Evolutionary conservation across 2,888 invertebrate genomes (phyloP), one percentile per base, ranked within the genome.

Genomic region (Nomada hirtipes): DNA sequence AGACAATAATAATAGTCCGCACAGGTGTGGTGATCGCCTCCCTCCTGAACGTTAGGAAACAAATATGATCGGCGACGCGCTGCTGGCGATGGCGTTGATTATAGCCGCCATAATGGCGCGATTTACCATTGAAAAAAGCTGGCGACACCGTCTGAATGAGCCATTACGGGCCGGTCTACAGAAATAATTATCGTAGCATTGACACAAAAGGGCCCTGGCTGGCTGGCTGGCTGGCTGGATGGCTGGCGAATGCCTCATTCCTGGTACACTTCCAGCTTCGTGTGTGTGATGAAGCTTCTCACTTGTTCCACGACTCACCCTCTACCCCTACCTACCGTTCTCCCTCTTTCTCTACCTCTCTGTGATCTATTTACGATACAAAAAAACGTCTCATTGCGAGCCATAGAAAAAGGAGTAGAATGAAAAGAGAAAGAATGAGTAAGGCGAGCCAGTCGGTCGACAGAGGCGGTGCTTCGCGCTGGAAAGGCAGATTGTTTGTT

Each of bases 161-260:
- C 92, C 93, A 93, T 93, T 93, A 93, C 90, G 90, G 88, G 84
- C 85, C 89, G 85, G 88, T 89, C 89, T 90, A 91, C 91, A 92
- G 91, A 91, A 91, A 92, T 93, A 93, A 93, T 93, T 93, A 93
- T 93, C 92, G 91, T 91, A 90, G 90, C 88, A 83, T 86, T 82
- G 83, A 80, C 88, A 91, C 91, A 91, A 92, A 89, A 83, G 89
- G 84, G 70, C 72, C 13, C 59, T 42, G 50, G 85, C 83, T 72
- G 23, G 57, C 44, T 53, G 67, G 53, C 78, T 82, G 82, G 85
- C 82, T 89, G 85, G 82, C 70, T 84, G 83, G 86, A 36, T 47
- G 53, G 82, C 82, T 76, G 76, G 79, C 84, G 87, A 90, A 89
- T 89, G 83, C 84, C 83, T 87, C 88, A 82, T 84, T 86, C 79